Evolutionary conservation across 2,888 invertebrate species (phyloP), one percentile per base, ranked within the genome.

Genomic region (Anarsia innoxiella): DNA sequence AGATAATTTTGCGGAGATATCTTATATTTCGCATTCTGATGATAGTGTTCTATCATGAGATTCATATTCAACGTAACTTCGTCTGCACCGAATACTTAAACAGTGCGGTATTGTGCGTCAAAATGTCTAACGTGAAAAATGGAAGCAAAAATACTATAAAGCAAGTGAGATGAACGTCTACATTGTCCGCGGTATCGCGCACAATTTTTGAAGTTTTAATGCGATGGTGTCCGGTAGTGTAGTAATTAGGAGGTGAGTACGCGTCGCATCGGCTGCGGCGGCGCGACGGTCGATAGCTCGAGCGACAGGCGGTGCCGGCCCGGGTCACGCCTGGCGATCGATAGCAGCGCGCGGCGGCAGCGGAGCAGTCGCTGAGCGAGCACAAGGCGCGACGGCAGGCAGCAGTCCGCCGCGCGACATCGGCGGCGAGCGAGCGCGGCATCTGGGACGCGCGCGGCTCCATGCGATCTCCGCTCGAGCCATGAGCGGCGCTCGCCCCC

Each of bases 401-500:
- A 59, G 61, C 62, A 69, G 70, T 67, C 61, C 62, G 69, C 68
- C 73, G 71, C 67, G 69, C 51, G 66, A 62, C 66, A 59, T 59
- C 61, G 59, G 58, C 62, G 64, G 62, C 56, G 53, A 50, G 47
- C 62, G 60, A 47, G 64, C 61, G 53, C 45, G 40, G 46, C 49
- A 48, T 44, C 51, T 42, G 48, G 52, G 40, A 47, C 55, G 58
- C 59, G 50, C 59, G 53, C 57, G 54, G 61, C 70, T 69, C 72
- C 73, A 83, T 86, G 86, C 76, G 65, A 73, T 68, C 64, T 52
- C 58, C 62, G 57, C 65, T 56, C 67, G 68, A 70, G 73, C 54
- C 64, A 83, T 83, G 83, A 80, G 74, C 72, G 76, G 78, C 72
- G 87, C 86, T 82, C 86, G 87, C 83, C 79, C 79, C 87, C n/a